A percentile compares a stretch with the other conserved stretches of the same genome.
Conservation (phyloP, 2,797 vertebrate genomes). For the Meda fulgida region DNA sequence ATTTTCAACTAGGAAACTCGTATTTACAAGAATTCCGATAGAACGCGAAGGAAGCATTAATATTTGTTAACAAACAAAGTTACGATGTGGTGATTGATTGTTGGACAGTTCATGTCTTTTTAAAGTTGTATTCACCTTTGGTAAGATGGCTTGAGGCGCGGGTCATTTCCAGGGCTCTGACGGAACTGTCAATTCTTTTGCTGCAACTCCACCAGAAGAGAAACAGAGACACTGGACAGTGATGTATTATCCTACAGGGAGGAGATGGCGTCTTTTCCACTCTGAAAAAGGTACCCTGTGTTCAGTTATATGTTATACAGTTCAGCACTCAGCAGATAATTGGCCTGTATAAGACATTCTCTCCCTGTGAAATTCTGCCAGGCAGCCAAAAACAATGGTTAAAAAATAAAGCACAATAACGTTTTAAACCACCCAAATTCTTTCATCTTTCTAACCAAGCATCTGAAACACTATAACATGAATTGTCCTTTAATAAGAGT, state of each 20-base stretch:
- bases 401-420: background rate
- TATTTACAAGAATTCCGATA: background rate
- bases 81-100: background rate
- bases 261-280: slow-evolving; percentile 50
- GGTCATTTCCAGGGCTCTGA: slow-evolving; percentile 29
- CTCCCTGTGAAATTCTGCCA: background rate
- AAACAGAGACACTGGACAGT: slow-evolving; percentile 49
- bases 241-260: slow-evolving; percentile 39
- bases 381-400: background rate
- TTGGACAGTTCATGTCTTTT: background rate
- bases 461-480: background rate
- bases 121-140: slow-evolving; percentile 23
- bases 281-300: slow-evolving; percentile 32
- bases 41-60: background rate
- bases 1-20: background rate
- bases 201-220: slow-evolving; percentile 43
- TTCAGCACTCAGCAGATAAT: slow-evolving; percentile 14
- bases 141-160: background rate
- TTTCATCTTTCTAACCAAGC: background rate
- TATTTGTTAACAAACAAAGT: background rate
- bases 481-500: background rate
- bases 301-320: background rate
- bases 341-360: slow-evolving; percentile 11
- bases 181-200: slow-evolving; percentile 24
- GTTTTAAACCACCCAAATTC: background rate